Evolutionary conservation across 2,888 invertebrate species (phyloP), one percentile per base, ranked within the genome.

Genomic region (Operophtera brumata): DNA sequence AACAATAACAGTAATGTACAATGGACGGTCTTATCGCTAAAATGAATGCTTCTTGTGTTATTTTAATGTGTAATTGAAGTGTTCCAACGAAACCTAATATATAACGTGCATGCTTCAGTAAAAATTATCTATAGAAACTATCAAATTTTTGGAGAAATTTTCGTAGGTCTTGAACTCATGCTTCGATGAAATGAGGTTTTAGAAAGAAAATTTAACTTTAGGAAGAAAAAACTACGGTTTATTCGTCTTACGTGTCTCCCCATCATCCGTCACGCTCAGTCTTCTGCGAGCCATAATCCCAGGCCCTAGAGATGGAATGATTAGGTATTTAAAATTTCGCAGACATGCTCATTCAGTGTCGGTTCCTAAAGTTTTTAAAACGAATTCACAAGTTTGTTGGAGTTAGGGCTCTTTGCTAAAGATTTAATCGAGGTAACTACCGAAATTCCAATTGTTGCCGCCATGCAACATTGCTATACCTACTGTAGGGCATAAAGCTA

Each of bases 211-310:
- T 41, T 50, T 48, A 56, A 44, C 43, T 56, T 34, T 57, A 62
- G 57, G 5, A 46, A 59, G 39, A 48, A 35, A 28, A 54, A 57
- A 65, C 64, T 69, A 66, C 61, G 66, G 56, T 63, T 67, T 57
- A 65, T 54, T 61, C 61, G 51, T 70, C 94, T 94, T 94, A 94
- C 94, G 92, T 92, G 93, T 92, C 84, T 94, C 94, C 73, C 94
- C 93, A 71, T 94, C 94, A 82, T 94, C 94, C 63, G 93, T 93
- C 75, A 94, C 92, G 90, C 94, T 94, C 71, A 92, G 80, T 80
- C 92, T 89, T 75, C 92, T 86, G 71, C 92, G 87, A 62, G 91
- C 81, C 83, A 92, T 86, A 75, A 92, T 77, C 65, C 91, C 80
- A 61, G 88, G 87, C 67, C 89, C 91, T 91, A 89, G 55, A 77